Conservation (phyloP, 1,140 invertebrate species). For the Diuraphis noxia region DNA sequence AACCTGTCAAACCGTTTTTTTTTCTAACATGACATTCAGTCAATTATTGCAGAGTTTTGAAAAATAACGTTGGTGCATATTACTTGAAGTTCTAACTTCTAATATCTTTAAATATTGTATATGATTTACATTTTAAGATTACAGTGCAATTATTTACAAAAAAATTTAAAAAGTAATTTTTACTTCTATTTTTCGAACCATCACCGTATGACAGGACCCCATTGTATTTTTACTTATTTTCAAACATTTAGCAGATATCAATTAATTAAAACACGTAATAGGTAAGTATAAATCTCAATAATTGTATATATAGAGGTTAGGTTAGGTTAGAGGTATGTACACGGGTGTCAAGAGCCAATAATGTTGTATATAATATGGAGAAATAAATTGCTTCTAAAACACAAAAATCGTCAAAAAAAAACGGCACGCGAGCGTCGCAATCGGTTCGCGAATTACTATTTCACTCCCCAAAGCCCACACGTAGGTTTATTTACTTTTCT, state of each 20-base stretch:
- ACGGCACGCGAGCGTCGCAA: neutral
- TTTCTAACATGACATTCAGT: neutral
- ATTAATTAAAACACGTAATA: neutral
- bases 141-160: neutral
- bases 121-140: neutral
- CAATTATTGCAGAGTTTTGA: neutral
- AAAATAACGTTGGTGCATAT: neutral
- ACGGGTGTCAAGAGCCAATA: neutral
- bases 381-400: neutral
- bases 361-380: neutral
- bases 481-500: constrained; percentile 41
- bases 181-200: neutral
- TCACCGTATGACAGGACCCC: neutral
- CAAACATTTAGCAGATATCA: neutral
- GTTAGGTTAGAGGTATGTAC: too few species aligned
- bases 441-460: neutral
- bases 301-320: neutral
- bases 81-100: neutral
- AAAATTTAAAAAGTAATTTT: neutral
- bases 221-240: neutral
- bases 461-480: neutral
- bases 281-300: neutral
- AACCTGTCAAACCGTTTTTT: neutral
- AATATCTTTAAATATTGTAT: neutral
- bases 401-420: neutral